Conservation (phyloP, 2,113 vertebrate genomes). For the Nyctereutes procyonoides region DNA sequence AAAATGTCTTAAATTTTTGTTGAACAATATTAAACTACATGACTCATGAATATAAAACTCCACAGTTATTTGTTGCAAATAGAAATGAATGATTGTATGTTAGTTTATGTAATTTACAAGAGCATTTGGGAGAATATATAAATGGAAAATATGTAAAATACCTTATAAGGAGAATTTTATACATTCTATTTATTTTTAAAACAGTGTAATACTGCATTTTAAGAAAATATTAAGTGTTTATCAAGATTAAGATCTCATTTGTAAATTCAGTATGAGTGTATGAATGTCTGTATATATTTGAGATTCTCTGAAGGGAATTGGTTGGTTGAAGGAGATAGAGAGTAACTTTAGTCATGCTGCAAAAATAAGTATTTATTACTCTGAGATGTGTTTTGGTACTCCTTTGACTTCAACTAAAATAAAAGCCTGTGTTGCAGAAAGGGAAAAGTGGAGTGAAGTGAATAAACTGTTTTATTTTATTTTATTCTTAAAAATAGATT, state of each 20-base stretch:
- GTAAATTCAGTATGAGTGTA: neutral
- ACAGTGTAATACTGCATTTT: neutral
- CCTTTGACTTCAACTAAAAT: slow-evolving; percentile 2
- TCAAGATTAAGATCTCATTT: neutral
- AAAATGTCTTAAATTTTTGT: slow-evolving; percentile 1
- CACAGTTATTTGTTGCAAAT: neutral
- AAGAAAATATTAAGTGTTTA: neutral
- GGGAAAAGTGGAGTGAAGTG: neutral
- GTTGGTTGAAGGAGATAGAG: neutral
- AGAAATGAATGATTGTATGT: neutral
- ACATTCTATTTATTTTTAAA: neutral
- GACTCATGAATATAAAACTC: neutral
- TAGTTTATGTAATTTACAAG: neutral
- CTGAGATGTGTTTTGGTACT: neutral
- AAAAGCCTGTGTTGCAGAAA: neutral
- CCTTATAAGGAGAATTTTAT: neutral
- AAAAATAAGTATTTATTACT: neutral
- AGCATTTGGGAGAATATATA: neutral
- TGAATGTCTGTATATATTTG: neutral
- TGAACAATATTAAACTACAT: neutral
- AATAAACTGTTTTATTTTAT: neutral
- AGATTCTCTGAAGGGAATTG: neutral
- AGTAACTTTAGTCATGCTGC: neutral
- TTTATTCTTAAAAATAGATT: too few relatives aligned
- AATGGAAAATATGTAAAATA: neutral